A percentile compares a stretch with the other conserved stretches of the same genome.
Evolutionary conservation across 2,888 invertebrate genomes (phyloP).

Genomic region (Drosophila atripex): DNA sequence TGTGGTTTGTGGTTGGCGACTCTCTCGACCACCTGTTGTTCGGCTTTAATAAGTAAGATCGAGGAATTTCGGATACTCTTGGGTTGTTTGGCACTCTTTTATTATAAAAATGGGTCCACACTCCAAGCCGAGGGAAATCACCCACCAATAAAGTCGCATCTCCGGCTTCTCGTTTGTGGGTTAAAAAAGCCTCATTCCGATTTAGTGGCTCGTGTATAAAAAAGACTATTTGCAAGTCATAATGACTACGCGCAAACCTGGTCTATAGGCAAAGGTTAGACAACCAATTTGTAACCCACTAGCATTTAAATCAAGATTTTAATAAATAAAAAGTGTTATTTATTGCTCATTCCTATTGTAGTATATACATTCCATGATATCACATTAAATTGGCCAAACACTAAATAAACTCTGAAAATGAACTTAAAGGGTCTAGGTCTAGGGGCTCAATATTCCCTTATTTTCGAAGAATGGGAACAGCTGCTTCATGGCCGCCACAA

Average conservation of each 20-base stretch:
- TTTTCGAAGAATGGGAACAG: constrained; percentile 77
- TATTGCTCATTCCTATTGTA: constrained; percentile 9
- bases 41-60: too few relatives aligned
- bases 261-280: background rate
- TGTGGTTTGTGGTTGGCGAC: constrained; percentile 4
- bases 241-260: constrained; percentile 9
- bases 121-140: background rate
- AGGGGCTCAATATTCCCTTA: constrained; percentile 57
- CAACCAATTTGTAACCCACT: background rate
- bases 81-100: background rate
- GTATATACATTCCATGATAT: constrained; percentile 14
- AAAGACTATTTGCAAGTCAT: constrained; percentile 19
- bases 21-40: background rate
- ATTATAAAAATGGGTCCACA: background rate
- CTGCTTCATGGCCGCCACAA: constrained; percentile 70
- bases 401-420: background rate
- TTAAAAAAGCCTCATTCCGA: background rate
- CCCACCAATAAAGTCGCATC: background rate
- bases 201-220: background rate
- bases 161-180: background rate
- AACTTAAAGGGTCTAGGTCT: background rate
- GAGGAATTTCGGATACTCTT: too few relatives aligned
- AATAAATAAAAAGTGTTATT: constrained; percentile 22
- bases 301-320: background rate
- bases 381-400: constrained; percentile 13